Evolutionary conservation across 2,113 vertebrate genomes (phyloP).

Genomic region (Zapornia atra): DNA sequence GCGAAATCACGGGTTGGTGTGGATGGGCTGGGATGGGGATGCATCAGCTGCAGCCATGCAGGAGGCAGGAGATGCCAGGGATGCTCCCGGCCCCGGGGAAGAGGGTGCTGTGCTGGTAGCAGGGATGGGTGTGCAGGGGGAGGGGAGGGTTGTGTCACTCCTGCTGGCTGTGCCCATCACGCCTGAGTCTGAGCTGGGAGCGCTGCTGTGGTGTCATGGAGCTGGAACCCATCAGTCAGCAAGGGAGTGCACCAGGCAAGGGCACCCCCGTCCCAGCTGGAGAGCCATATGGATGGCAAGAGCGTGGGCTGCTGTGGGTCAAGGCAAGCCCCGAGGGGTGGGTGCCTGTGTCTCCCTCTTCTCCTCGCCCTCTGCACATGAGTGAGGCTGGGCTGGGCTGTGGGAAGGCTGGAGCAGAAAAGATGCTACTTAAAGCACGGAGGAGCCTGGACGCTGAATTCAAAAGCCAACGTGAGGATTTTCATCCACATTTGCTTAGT

Average conservation of each 20-base stretch:
- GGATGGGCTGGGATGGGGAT: neutral
- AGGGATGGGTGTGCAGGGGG: neutral
- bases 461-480: neutral
- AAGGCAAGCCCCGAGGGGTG: fast-evolving
- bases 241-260: fast-evolving
- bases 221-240: neutral
- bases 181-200: neutral
- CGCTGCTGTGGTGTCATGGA: fast-evolving
- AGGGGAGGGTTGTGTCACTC: fast-evolving
- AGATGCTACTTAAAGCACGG: neutral
- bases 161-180: neutral
- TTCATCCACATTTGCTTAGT: neutral
- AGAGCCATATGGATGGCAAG: fast-evolving
- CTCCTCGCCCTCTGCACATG: fast-evolving
- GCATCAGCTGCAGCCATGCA: fast-evolving
- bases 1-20: fast-evolving
- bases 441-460: neutral
- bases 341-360: neutral
- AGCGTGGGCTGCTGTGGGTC: fast-evolving
- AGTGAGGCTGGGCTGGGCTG: fast-evolving
- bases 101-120: neutral
- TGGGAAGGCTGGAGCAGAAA: neutral
- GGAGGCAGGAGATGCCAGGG: neutral
- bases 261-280: neutral
- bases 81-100: neutral